Evolutionary conservation across 2,888 invertebrate species (phyloP).

Genomic region (Itoplectis maculator): DNA sequence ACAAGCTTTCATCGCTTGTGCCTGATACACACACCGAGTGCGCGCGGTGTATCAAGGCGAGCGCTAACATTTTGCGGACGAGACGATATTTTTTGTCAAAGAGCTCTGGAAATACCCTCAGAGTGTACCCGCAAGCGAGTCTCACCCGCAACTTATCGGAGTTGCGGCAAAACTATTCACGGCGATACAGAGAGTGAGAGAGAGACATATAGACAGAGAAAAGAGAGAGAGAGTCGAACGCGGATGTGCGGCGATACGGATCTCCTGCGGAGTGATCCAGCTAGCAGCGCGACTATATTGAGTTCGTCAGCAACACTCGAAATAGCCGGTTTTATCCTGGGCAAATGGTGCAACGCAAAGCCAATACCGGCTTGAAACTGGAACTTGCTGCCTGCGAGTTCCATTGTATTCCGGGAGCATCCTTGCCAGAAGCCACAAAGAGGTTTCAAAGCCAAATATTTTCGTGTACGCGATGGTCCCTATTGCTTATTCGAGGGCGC

Average conservation of each 20-base stretch:
- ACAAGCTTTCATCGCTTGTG: constrained; percentile 9
- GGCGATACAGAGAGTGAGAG: no score
- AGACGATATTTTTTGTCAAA: constrained; percentile 40
- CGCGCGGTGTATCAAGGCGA: background rate
- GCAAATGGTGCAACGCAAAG: background rate
- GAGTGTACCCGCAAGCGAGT: constrained; percentile 5
- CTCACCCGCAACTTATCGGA: constrained; percentile 3
- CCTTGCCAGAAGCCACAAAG: background rate
- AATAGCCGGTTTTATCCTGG: background rate
- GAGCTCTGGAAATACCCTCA: background rate
- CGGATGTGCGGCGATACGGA: background rate
- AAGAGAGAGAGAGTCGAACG: background rate
- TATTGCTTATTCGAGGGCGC: background rate
- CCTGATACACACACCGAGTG: background rate
- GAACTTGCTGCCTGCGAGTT: background rate
- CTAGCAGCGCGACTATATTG: background rate
- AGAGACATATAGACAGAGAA: no score
- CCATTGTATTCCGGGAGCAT: background rate
- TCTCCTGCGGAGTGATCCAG: background rate
- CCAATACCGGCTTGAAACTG: background rate
- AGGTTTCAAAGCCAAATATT: background rate
- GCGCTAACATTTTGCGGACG: constrained; percentile 8
- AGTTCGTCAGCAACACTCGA: background rate
- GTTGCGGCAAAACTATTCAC: background rate
- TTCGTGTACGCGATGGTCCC: background rate